Evolutionary conservation across 2,113 vertebrate genomes (phyloP), one percentile per base, ranked within the genome.

Genomic region (Proterorhinus semilunaris): DNA sequence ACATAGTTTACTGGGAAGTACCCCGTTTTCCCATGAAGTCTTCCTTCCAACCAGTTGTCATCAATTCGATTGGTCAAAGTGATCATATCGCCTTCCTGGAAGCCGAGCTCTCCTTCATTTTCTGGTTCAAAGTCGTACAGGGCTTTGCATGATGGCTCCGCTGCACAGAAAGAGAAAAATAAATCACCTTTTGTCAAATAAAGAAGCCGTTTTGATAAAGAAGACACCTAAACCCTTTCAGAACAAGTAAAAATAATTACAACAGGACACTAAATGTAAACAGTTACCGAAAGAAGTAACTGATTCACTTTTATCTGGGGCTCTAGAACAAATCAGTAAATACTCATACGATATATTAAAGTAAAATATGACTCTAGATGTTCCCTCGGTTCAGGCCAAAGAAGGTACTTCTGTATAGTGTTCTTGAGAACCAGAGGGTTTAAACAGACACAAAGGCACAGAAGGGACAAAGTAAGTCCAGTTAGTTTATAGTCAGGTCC

Each of bases 1-100:
- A 99, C 96, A 12, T 98, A 99, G 94, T 96, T 99, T 90, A 94
- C 94, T 0, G 97, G 98, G 86, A 99, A 99, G 91, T 94, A 97
- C 84, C 98, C 98, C 0, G 94, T 91, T 72, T 91, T 94, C 82
- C 96, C 96, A 0, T 79, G 91, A 78, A 99, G 86, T 85, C 86
- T 91, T 68, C 98, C 98, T 91, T 98, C 96, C 13, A 92, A 96
- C 98, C 98, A 99, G 94, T 99, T 99, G 76, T 98, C 97, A 11
- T 99, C 98, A 13, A 99, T 98, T 89, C 92, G 94, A 89, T 90
- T 96, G 76, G 94, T 93, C 87, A 99, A 90, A 1, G 93, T 97
- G 93, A 99, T 98, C 89, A 97, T 74, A 80, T 99, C 95, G 0
- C 98, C 96, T 81, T 99, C 97, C 0, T 78, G 91, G 91, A 99